Conservation (phyloP, 2,888 invertebrate genomes). For the Elysia crispata region DNA sequence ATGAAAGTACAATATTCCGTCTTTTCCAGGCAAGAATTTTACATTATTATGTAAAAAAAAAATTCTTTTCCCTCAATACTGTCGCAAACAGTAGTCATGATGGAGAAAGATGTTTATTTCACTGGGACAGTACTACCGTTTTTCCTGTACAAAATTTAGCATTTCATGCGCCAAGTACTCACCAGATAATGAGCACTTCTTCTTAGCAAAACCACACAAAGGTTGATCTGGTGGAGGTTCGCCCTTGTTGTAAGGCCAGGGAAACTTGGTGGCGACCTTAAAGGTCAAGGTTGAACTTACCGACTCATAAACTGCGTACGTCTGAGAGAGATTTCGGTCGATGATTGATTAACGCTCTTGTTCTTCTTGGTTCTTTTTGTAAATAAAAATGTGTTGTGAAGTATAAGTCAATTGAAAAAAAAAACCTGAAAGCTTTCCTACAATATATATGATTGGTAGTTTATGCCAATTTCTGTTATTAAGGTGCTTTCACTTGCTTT, state of each 20-base stretch:
- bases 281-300: background rate
- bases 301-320: background rate
- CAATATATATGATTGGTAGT: no score
- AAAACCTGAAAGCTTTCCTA: no score
- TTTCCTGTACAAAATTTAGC: no score
- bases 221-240: constrained; percentile 13
- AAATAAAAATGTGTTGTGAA: background rate
- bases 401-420: background rate
- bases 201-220: background rate
- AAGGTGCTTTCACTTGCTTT: no score
- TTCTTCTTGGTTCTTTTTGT: background rate
- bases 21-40: no score
- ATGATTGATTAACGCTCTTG: background rate
- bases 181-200: background rate
- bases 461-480: no score
- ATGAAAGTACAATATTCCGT: no score
- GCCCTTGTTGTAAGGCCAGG: constrained; percentile 32
- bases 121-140: no score
- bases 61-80: background rate
- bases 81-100: background rate
- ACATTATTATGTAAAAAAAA: no score
- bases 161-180: no score
- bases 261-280: background rate
- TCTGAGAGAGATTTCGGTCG: background rate
- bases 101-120: no score